Base-by-base conservation (phyloP, 2,113 vertebrate species). In the Copsychus sechellarum region DNA sequence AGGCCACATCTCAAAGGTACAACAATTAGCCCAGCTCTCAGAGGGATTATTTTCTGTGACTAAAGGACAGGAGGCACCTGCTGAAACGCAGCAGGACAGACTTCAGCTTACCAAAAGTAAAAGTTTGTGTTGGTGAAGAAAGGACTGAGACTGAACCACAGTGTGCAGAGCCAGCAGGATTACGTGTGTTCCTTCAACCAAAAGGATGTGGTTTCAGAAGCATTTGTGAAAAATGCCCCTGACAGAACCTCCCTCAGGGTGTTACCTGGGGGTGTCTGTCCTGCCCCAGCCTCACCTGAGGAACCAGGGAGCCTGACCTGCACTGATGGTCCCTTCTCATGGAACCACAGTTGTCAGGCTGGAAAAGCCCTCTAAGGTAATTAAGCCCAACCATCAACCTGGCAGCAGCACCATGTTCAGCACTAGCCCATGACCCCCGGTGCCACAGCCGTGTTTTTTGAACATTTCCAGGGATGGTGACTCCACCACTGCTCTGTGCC, bases 351-450 rank as follows among this genome's bases (percentile, higher is more conserved):
- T 0, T 26, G 31, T 26, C 8, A 15, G 54, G n/a, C 0, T 20
- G 48, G 54, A 34, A 48, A 54, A 40, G 6, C 8, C 21, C 47
- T 61, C 62, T 5, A 11, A 26, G 48, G 22, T 8, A 8, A 34
- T 11, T 4, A 48, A 56, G 28, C 10, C 33, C 53, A 38, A 29
- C 51, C 51, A 65, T 23, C 38, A 53, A 7, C 6, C 8, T 1
- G 0, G 19, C 60, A 60, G 14, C 70, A 31, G 9, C 58, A 28
- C 18, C 11, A 8, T 1, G 38, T 2, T n/a, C 43, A 24, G 23
- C 45, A 14, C 19, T 1, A 31, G 18, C n/a, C 28, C 45, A 2
- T 2, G 47, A 16, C 14, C 22, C 29, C 14, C 24, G 0, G 3
- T 8, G 47, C 40, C 87, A 54, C 56, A 33, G 6, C n/a, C 42